A percentile compares a stretch with the other conserved stretches of the same genome.
Conservation (phyloP, 2,113 vertebrate species). For the Campylorhamphus procurvoides region DNA sequence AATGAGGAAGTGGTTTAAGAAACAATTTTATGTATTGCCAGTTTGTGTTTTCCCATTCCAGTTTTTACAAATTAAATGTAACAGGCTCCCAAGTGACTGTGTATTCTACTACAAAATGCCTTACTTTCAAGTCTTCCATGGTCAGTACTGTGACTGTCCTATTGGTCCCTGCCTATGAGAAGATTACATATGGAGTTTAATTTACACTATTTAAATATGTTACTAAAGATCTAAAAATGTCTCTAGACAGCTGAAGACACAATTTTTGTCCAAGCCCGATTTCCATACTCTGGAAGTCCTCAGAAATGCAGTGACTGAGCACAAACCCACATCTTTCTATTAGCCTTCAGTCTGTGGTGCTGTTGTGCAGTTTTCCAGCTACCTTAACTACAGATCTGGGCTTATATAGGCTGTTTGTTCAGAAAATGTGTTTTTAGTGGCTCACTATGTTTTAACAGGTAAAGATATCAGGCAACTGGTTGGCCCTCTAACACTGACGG, state of each 20-base stretch:
- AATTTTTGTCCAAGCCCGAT: not conserved
- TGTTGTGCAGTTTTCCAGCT: slow-evolving; percentile 43
- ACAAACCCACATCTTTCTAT: slow-evolving; percentile 5
- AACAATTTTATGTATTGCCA: slow-evolving; percentile 69
- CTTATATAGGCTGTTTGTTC: slow-evolving; percentile 27
- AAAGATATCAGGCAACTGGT: slow-evolving; percentile 37
- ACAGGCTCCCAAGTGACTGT: slow-evolving; percentile 49
- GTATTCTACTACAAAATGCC: slow-evolving; percentile 23
- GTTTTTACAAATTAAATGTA: slow-evolving; percentile 51
- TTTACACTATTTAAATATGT: slow-evolving; percentile 65
- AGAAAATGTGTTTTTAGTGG: slow-evolving; percentile 50
- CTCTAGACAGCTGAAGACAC: slow-evolving; percentile 53
- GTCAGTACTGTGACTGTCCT: slow-evolving; percentile 15
- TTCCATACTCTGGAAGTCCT: slow-evolving; percentile 1
- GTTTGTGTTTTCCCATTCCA: slow-evolving; percentile 68
- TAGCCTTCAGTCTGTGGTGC: slow-evolving; percentile 1
- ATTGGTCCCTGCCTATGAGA: slow-evolving; percentile 27
- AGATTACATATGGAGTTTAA: slow-evolving; percentile 24
- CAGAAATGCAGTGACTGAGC: not conserved
- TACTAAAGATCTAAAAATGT: slow-evolving; percentile 65
- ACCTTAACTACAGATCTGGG: slow-evolving; percentile 16
- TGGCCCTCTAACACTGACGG: not conserved
- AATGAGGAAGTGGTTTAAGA: slow-evolving; percentile 66
- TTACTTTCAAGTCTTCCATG: slow-evolving; percentile 31
- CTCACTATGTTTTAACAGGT: slow-evolving; percentile 28